Evolutionary conservation across 2,113 vertebrate species (phyloP).

Genomic region (Periophthalmus modestus): DNA sequence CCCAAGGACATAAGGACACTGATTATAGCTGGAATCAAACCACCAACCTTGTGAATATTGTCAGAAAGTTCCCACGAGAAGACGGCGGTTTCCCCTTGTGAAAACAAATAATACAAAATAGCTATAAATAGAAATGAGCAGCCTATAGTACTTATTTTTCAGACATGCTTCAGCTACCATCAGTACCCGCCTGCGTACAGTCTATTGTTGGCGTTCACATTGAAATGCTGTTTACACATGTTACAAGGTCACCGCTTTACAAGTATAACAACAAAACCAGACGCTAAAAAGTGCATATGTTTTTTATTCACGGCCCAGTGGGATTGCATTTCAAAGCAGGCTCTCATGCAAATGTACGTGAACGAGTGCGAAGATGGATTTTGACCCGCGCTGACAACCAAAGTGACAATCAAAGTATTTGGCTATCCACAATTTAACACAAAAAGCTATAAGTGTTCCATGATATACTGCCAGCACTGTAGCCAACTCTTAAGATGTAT

Average conservation of each 20-base stretch:
- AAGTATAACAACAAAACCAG: not conserved
- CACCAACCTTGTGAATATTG: not conserved
- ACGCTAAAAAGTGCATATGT: not conserved
- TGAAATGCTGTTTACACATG: not conserved
- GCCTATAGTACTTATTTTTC: not conserved
- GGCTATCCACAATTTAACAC: not conserved
- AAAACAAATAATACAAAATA: no score
- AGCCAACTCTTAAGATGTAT: no score
- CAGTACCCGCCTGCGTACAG: not conserved
- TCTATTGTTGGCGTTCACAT: not conserved
- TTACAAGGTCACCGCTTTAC: not conserved
- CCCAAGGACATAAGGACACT: not conserved
- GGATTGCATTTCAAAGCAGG: not conserved
- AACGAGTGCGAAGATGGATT: not conserved
- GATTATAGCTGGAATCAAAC: not conserved
- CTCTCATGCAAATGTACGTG: not conserved
- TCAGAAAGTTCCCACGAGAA: no score
- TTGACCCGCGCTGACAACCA: not conserved
- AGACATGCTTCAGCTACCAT: not conserved
- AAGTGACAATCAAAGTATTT: not conserved
- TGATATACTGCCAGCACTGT: not conserved
- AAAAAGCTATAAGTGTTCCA: not conserved
- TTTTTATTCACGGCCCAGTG: not conserved
- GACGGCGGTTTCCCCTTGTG: no score
- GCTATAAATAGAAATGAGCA: not conserved